Base-by-base conservation (phyloP, 2,113 vertebrate genomes). In the Rousettus leschenaultii region DNA sequence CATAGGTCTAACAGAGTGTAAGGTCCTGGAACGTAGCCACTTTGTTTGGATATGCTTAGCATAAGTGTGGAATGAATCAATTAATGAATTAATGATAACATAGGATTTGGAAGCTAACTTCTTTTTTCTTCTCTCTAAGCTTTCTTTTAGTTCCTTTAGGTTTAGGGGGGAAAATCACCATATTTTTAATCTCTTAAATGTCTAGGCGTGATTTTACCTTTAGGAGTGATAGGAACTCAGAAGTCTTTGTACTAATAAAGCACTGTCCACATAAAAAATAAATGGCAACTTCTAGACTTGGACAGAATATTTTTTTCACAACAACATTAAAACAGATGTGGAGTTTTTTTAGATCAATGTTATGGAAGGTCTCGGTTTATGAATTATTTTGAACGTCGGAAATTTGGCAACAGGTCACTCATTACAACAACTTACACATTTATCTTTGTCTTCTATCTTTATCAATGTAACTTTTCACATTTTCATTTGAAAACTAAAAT, bases 401-500 rank as follows among this genome's bases (percentile, higher is more conserved):
- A 91, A 77, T 38, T 61, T 95, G 86, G 74, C 90, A 87, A 16
- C 19, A 78, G 66, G 57, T 92, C 80, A 85, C 45, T 78, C 75
- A 82, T 30, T 93, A 91, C 16, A 84, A 91, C 16, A 84, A 63
- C 51, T 61, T 79, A 65, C 26, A 83, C 12, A 43, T 86, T 86
- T 88, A 40, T 48, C 43, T 91, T 89, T 78, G 55, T 59, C 75
- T 87, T 87, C 55, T 59, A 28, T 75, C 55, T 79, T 93, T 92
- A 48, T 95, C 87, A 89, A 86, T 94, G 51, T 38, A 88, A 92
- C 33, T 86, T 83, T 86, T 75, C 59, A 79, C 15, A 94, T 92
- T 80, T 91, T 83, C 74, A 71, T 89, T 55, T 79, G 73, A 92
- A 68, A 93, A 86, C 77, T 95, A 74, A 91, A 89, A 96, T 75